Conservation (phyloP, 1,140 invertebrate genomes). For the Carcinoscorpius rotundicauda region DNA sequence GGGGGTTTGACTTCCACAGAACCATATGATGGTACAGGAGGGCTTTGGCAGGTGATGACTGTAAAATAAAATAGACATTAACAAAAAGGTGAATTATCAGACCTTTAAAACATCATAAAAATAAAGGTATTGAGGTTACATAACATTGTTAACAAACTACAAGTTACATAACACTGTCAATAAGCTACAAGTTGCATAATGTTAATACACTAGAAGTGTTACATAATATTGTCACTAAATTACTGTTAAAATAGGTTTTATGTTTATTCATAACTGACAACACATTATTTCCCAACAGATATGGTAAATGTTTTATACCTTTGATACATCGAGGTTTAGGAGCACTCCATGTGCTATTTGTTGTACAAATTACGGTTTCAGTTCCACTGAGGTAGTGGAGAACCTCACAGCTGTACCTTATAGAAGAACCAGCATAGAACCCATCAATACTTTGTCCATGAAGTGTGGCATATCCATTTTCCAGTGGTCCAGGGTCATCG, state of each 20-base stretch:
- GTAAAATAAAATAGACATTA: not conserved
- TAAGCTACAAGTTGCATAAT: too few species aligned
- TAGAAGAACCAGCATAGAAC: conserved; percentile 14
- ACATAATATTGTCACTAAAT: not conserved
- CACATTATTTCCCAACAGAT: too few species aligned
- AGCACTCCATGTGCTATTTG: conserved; percentile 15
- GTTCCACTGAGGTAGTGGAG: conserved; percentile 13
- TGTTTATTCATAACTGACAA: not conserved
- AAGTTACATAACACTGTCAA: too few species aligned
- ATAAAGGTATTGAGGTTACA: too few species aligned
- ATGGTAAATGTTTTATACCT: conserved; percentile 1
- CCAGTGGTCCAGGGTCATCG: conserved; percentile 11
- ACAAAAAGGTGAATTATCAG: not conserved
- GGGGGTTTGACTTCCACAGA: not conserved
- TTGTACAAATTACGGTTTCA: conserved; percentile 7
- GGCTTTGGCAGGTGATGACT: conserved; percentile 1
- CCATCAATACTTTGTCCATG: conserved; percentile 8
- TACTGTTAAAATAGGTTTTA: not conserved
- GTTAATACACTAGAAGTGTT: too few species aligned
- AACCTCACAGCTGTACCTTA: conserved; percentile 9
- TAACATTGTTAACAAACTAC: too few species aligned
- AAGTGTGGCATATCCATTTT: conserved; percentile 1
- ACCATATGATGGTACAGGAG: not conserved
- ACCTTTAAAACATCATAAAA: too few species aligned
- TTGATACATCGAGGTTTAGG: conserved; percentile 15